These are phyloP conservation scores for Papilio glaucus DNA, from an alignment of 1,140 invertebrate genomes.

Conservation along the genomic window DNA sequence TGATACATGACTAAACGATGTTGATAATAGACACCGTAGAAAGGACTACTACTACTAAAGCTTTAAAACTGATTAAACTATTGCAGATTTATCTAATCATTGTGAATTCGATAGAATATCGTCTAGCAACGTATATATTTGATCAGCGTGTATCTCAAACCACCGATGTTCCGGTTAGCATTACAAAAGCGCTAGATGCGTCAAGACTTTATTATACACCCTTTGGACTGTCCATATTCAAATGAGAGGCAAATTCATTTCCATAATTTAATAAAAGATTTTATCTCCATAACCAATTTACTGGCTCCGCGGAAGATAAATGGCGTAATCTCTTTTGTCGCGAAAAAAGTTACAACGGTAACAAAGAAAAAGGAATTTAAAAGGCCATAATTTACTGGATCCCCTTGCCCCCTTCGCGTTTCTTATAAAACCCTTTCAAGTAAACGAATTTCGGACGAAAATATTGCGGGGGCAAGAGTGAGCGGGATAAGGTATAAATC, in stretches of 20 bases:
- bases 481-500: slow-evolving; percentile 44
- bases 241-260: slow-evolving; percentile 33
- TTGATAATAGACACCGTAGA: no score
- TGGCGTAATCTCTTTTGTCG: slow-evolving; percentile 54
- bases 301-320: slow-evolving; percentile 45
- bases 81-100: no score
- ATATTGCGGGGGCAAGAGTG: slow-evolving; percentile 32
- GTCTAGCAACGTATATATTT: neutral
- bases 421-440: slow-evolving; percentile 45
- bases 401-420: slow-evolving; percentile 26
- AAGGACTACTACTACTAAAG: no score
- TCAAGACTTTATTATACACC: slow-evolving; percentile 9
- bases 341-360: slow-evolving; percentile 49
- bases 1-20: no score
- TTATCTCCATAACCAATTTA: slow-evolving; percentile 37
- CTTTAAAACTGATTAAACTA: no score
- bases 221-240: slow-evolving; percentile 35
- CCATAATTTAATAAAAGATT: slow-evolving; percentile 39
- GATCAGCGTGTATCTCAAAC: neutral
- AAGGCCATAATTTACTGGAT: slow-evolving; percentile 50
- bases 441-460: slow-evolving; percentile 38
- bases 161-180: neutral
- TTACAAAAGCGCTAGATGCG: neutral
- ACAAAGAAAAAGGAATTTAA: slow-evolving; percentile 53
- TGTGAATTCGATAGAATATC: no score